Percentiles rank a stretch among this genome's conserved stretches.
These are phyloP conservation scores for Druon quercuslanigerum DNA, from an alignment of 1,140 invertebrate genomes.

Conservation along the genomic window DNA sequence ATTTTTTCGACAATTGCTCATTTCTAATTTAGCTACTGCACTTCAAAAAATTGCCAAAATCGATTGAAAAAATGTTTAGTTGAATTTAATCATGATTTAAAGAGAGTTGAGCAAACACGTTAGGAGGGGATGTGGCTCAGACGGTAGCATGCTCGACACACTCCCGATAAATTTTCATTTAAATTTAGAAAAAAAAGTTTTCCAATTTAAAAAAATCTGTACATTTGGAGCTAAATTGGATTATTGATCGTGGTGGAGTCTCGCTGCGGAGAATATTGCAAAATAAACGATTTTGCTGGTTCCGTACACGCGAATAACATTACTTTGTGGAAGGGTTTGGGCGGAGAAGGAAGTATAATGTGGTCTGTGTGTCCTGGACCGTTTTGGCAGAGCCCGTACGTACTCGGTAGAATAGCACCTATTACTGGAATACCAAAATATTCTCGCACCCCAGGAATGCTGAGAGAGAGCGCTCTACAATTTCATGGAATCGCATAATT, in stretches of 20 bases:
- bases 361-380: conserved; percentile 9
- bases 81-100: too few relatives aligned
- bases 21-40: too few relatives aligned
- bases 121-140: too few relatives aligned
- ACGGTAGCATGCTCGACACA: too few relatives aligned
- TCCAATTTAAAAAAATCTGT: too few relatives aligned
- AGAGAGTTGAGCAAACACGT: too few relatives aligned
- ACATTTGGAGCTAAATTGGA: background rate
- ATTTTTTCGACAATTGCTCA: too few relatives aligned
- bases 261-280: background rate
- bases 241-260: background rate
- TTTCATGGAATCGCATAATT: conserved; percentile 30
- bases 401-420: background rate
- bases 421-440: conserved; percentile 25
- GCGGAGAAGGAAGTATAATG: conserved; percentile 22
- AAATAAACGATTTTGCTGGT: conserved; percentile 18
- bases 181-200: too few relatives aligned
- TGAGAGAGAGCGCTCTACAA: conserved; percentile 22
- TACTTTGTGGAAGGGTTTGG: background rate
- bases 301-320: conserved; percentile 18
- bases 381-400: conserved; percentile 13
- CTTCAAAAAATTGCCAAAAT: too few relatives aligned
- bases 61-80: too few relatives aligned
- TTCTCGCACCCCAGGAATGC: conserved; percentile 16
- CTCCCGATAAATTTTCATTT: too few relatives aligned